Conservation (phyloP, 2,113 vertebrate genomes). For the Chascanopsetta lugubris region DNA sequence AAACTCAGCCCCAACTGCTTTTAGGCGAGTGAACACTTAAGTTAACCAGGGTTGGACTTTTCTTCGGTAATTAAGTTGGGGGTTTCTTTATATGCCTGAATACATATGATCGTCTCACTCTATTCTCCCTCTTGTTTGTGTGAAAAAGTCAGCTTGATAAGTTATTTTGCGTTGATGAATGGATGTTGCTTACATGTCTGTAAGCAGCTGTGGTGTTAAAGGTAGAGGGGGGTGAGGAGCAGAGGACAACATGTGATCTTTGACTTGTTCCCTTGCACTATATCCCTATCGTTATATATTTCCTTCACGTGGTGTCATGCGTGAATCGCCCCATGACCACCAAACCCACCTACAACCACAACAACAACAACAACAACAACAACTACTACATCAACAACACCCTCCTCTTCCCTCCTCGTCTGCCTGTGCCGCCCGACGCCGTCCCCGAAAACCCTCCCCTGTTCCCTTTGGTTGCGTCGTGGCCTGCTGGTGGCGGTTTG, state of each 20-base stretch:
- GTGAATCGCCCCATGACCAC: constrained; percentile 92
- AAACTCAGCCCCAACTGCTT: constrained; percentile 21
- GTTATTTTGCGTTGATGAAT: constrained; percentile 83
- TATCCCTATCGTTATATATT: constrained; percentile 91
- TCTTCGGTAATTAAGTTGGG: constrained; percentile 26
- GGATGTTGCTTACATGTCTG: constrained; percentile 82
- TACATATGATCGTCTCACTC: constrained; percentile 47
- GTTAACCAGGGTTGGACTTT: constrained; percentile 25
- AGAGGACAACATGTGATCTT: constrained; percentile 85
- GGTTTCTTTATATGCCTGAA: constrained; percentile 40
- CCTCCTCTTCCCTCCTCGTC: constrained; percentile 81
- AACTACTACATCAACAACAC: constrained; percentile 74
- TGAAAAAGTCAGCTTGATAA: constrained; percentile 44
- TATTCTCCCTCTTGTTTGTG: constrained; percentile 48
- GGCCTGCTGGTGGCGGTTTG: constrained; percentile 78
- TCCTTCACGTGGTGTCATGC: constrained; percentile 92
- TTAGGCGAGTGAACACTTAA: constrained; percentile 15
- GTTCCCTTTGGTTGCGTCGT: constrained; percentile 78
- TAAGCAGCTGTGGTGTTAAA: constrained; percentile 78
- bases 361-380: constrained; percentile 75
- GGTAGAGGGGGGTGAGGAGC: constrained; percentile 76
- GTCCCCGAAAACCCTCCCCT: constrained; percentile 77
- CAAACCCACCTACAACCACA: constrained; percentile 85
- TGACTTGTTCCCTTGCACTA: constrained; percentile 89
- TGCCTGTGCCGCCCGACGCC: constrained; percentile 77